phyloP scores from a whole-genome alignment of 2,113 vertebrate genomes.

The Hirundichthys speculiger region DNA sequence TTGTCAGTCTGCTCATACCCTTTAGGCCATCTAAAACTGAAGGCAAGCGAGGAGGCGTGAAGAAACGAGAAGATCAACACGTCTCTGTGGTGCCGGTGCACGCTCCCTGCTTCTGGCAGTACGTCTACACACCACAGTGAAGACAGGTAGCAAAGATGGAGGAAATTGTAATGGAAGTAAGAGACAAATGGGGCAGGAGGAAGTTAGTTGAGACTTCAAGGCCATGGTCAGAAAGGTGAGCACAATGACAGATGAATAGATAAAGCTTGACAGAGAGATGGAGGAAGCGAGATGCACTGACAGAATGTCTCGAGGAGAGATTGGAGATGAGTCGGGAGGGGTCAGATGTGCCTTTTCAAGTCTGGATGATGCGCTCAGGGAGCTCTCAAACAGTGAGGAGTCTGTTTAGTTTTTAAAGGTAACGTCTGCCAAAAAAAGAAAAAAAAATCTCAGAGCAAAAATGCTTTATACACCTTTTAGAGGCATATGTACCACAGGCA shows the following conservation, averaged over 20 bases:
- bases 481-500: too few species aligned
- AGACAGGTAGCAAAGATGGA: not conserved
- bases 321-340: constrained; percentile 8
- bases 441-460: not conserved
- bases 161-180: constrained; percentile 6
- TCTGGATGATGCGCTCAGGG: constrained; percentile 23
- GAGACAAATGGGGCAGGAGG: constrained; percentile 29
- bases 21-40: constrained; percentile 36
- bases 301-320: constrained; percentile 22
- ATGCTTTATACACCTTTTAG: too few species aligned
- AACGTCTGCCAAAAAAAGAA: too few species aligned
- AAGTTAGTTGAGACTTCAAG: constrained; percentile 31
- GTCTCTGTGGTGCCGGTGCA: too few species aligned
- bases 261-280: constrained; percentile 42
- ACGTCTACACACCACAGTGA: constrained; percentile 30
- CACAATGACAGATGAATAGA: constrained; percentile 43
- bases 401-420: constrained; percentile 11
- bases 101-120: constrained; percentile 18
- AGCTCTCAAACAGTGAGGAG: not conserved
- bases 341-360: constrained; percentile 21
- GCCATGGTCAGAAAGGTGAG: constrained; percentile 44
- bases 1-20: constrained; percentile 25
- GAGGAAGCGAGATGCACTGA: constrained; percentile 7
- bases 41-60: constrained; percentile 11
- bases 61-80: constrained; percentile 1